Base-by-base conservation (phyloP, 2,888 invertebrate genomes). In the Clistopyga incitator region DNA sequence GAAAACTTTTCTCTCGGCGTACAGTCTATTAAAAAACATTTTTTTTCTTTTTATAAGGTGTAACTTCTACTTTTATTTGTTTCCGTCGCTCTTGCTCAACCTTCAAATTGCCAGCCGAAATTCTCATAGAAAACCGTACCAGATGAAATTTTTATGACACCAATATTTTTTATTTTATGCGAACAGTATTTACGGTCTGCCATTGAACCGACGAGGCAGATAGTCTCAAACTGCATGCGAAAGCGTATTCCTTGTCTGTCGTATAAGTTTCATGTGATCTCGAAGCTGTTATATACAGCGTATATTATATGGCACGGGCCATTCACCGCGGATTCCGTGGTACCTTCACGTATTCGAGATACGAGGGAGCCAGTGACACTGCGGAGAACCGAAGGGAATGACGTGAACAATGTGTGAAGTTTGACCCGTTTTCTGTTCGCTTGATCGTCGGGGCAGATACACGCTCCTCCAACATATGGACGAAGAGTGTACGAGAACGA, bases 321-420 rank as follows among this genome's bases (percentile, higher is more conserved):
- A 56, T 72, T 59, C 34, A n/a, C 34, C 59, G 59, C 6, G 34
- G 34, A 61, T 18, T 61, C 34, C 56, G 56, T 25, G 56, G 56
- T 71, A 23, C 42, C 42, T 71, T 71, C 54, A 42, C 71, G 54
- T 70, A 65, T 72, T 59, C 18, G 65, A 77, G 72, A 68, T 72
- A 72, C 71, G 67, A 77, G 77, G 10, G 13, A 23, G 20, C 59
- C 23, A 18, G 13, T 29, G 56, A 34, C 38, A 77, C 47, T 65
- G 50, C 42, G 20, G 42, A 50, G 65, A 29, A 72, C 59, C 47
- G 47, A 50, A 68, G 65, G n/a, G 56, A 50, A 59, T 47, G 71
- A 71, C 56, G 72, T 42, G 74, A 71, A 78, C 56, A 75, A 82
- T 65, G 65, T 82, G 74, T 42, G 54, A 78, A 82, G 59, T 78